A percentile compares a stretch with the other conserved stretches of the same genome.
Evolutionary conservation across 2,888 invertebrate genomes (phyloP).

Genomic region (Habrosyne pyritoides): DNA sequence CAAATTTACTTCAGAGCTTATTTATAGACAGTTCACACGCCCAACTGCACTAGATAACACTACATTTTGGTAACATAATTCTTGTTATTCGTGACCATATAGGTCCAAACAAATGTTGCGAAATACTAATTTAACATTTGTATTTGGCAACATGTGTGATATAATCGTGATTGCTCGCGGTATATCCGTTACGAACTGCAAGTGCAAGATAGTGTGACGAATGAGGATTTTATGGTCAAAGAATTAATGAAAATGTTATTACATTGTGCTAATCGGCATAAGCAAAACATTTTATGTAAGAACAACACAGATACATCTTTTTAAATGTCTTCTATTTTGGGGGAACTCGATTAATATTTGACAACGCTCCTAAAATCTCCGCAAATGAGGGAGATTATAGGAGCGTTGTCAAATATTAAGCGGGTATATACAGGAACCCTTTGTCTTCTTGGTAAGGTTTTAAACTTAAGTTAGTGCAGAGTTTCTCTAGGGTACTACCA

Average conservation of each 20-base stretch:
- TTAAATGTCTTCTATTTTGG: not conserved
- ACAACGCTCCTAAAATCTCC: too few relatives aligned
- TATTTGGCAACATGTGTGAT: constrained; percentile 13
- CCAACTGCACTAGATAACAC: not conserved
- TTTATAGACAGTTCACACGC: not conserved
- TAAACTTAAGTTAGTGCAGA: too few relatives aligned
- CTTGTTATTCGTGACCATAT: not conserved
- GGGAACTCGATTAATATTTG: too few relatives aligned
- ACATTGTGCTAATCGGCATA: not conserved
- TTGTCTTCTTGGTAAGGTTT: too few relatives aligned
- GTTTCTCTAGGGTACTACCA: too few relatives aligned
- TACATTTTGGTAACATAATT: not conserved
- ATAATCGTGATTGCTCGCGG: constrained; percentile 16
- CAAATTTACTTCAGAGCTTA: not conserved
- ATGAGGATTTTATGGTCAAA: constrained; percentile 32
- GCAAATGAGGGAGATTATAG: too few relatives aligned
- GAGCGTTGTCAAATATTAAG: too few relatives aligned
- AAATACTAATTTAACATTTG: constrained; percentile 3
- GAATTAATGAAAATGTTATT: constrained; percentile 14
- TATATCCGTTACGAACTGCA: constrained; percentile 15
- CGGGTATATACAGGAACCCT: too few relatives aligned
- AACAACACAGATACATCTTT: not conserved
- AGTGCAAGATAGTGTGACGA: constrained; percentile 39
- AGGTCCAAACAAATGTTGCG: constrained; percentile 2
- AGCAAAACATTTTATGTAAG: constrained; percentile 34